Base-by-base conservation (phyloP, 2,113 vertebrate species). In the Ifrita kowaldi region DNA sequence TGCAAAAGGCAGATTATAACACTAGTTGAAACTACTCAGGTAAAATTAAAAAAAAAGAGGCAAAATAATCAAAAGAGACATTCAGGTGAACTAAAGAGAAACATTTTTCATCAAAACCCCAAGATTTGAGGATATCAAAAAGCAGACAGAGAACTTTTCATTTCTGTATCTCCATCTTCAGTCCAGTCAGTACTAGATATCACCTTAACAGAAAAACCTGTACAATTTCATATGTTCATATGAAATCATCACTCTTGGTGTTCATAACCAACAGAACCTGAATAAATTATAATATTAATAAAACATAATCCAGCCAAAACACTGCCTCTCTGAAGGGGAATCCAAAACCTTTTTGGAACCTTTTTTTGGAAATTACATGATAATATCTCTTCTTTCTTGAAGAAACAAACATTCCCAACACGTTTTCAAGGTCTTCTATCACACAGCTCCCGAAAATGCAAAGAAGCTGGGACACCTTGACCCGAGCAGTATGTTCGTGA, bases 401-500 rank as follows among this genome's bases (percentile, higher is more conserved):
- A 22, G 35, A 53, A 46, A 22, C 33, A 53, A 74, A 19, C 11
- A 64, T 41, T 73, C 30, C 69, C 35, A 35, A 23, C 47, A 17
- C 2, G 2, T 7, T 56, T 52, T 81, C 52, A 57, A 81, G 41
- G 16, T 56, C 33, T 46, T 41, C 44, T 65, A 7, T 70, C 13
- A 37, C 52, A 71, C 26, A 80, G 64, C 32, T 79, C 44, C n/a
- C 35, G 28, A 55, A 89, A 94, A 80, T 6, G 16, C 62, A 18
- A 47, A 24, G 50, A 60, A 59, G 35, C 18, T 37, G 30, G 30
- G 30, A n/a, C 53, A 56, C 37, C 37, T 26, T 56, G 41, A 65
- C 57, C 37, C 0, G 0, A 62, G 28, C 23, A 50, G 16, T 1
- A 9, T 23, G 30, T 10, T 62, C 52, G 33, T 1, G 2, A 19